These are phyloP conservation scores for Hofmannophila pseudospretella DNA, from an alignment of 2,888 invertebrate species.

Conservation along the genomic window DNA sequence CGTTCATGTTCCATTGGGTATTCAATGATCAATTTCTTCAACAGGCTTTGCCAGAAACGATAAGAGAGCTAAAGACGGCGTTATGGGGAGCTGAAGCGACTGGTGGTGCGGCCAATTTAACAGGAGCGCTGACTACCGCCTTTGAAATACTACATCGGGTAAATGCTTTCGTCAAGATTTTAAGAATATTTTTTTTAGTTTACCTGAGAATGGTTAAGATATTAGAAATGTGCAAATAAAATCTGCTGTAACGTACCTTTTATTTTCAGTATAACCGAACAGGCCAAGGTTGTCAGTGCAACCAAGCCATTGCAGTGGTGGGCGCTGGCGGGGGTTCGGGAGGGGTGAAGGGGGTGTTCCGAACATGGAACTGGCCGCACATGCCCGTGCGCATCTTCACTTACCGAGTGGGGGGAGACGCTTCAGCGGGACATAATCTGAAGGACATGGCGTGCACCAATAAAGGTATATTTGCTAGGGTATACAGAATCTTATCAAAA, in stretches of 20 bases:
- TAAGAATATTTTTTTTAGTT: too few species aligned
- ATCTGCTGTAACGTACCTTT: too few species aligned
- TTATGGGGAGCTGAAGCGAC: slow-evolving; percentile 86
- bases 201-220: too few species aligned
- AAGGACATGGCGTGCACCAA: slow-evolving; percentile 98
- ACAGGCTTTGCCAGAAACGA: slow-evolving; percentile 89
- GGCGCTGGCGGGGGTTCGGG: slow-evolving; percentile 95
- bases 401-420: slow-evolving; percentile 96
- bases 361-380: slow-evolving; percentile 93
- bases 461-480: too few species aligned
- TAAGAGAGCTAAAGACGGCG: slow-evolving; percentile 87
- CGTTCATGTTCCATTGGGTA: too few species aligned
- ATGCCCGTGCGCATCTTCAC: slow-evolving; percentile 97
- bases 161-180: slow-evolving; percentile 22
- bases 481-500: too few species aligned
- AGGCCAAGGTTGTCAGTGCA: slow-evolving; percentile 94
- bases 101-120: slow-evolving; percentile 89
- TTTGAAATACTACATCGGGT: slow-evolving; percentile 95
- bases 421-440: slow-evolving; percentile 90
- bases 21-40: too few species aligned
- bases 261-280: slow-evolving; percentile 85
- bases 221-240: too few species aligned
- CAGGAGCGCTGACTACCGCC: slow-evolving; percentile 92
- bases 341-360: slow-evolving; percentile 80
- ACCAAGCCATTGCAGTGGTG: slow-evolving; percentile 98